Percentiles rank a stretch among this genome's conserved stretches.
Conservation (phyloP, 1,140 invertebrate species). For the Bombus pascuorum region DNA sequence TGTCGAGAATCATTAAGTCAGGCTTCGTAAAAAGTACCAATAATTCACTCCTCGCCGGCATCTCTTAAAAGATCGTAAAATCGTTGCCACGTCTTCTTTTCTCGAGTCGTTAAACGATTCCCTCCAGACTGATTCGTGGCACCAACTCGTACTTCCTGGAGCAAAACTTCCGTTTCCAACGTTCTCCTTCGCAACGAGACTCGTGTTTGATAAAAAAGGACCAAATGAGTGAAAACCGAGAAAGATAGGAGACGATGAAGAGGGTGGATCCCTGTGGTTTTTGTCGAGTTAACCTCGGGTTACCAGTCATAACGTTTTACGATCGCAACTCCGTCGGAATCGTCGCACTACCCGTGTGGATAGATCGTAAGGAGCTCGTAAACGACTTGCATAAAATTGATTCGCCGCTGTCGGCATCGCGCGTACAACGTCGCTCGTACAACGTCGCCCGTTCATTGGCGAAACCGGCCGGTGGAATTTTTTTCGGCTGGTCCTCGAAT, state of each 20-base stretch:
- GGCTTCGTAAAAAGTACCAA: not conserved
- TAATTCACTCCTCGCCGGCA: not conserved
- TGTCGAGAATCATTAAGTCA: not conserved
- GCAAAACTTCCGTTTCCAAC: not conserved
- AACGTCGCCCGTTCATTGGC: not conserved
- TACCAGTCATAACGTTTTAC: conserved; percentile 64
- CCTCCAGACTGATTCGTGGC: not conserved
- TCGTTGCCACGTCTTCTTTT: not conserved
- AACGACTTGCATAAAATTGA: conserved; percentile 73
- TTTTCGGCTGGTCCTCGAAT: conserved; percentile 3
- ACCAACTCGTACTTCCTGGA: not conserved
- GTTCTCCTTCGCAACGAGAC: too few species aligned
- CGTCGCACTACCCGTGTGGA: conserved; percentile 17
- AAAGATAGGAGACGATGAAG: not conserved
- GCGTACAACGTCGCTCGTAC: conserved; percentile 13
- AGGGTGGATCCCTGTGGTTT: conserved; percentile 32
- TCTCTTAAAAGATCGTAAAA: conserved; percentile 10
- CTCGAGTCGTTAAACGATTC: conserved; percentile 5
- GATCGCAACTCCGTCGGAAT: conserved; percentile 36
- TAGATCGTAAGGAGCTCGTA: conserved; percentile 66
- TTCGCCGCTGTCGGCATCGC: conserved; percentile 54
- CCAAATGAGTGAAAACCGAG: not conserved
- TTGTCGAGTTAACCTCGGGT: conserved; percentile 57
- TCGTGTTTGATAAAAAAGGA: not conserved
- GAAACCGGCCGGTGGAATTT: conserved; percentile 43